phyloP scores from a whole-genome alignment of 2,113 vertebrate species.

The Nyctereutes procyonoides region DNA sequence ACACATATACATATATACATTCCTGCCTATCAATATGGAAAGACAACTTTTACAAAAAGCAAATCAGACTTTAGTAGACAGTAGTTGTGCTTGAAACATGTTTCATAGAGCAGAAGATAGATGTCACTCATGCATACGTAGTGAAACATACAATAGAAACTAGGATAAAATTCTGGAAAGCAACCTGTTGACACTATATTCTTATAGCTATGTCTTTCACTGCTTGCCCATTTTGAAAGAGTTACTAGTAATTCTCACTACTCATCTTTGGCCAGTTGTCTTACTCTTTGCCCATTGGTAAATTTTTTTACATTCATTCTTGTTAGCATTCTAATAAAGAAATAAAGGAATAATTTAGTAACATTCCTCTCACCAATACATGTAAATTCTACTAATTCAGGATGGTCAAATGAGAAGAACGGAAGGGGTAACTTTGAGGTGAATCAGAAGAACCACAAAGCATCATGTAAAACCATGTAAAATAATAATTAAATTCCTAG shows the following conservation, averaged over 20 bases:
- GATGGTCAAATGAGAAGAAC: neutral
- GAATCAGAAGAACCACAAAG: neutral
- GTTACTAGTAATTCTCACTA: neutral
- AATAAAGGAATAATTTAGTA: neutral
- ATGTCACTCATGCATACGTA: neutral
- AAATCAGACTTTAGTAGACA: neutral
- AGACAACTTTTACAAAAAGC: neutral
- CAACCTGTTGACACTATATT: neutral
- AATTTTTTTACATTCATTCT: neutral
- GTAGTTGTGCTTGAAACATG: neutral
- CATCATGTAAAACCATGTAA: neutral
- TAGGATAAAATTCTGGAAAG: neutral
- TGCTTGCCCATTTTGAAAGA: neutral
- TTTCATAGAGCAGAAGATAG: neutral
- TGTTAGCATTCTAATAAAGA: neutral
- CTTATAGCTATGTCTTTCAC: neutral
- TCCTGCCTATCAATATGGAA: neutral
- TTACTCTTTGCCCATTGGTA: neutral
- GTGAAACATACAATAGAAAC: neutral
- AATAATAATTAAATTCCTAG: neutral
- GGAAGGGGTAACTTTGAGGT: neutral
- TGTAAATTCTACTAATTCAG: neutral
- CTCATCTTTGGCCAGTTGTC: neutral
- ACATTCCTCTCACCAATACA: neutral
- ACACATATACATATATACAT: neutral